A percentile compares a stretch with the other conserved stretches of the same genome.
Conservation (phyloP, 2,113 vertebrate genomes). For the Prolemur simus region DNA sequence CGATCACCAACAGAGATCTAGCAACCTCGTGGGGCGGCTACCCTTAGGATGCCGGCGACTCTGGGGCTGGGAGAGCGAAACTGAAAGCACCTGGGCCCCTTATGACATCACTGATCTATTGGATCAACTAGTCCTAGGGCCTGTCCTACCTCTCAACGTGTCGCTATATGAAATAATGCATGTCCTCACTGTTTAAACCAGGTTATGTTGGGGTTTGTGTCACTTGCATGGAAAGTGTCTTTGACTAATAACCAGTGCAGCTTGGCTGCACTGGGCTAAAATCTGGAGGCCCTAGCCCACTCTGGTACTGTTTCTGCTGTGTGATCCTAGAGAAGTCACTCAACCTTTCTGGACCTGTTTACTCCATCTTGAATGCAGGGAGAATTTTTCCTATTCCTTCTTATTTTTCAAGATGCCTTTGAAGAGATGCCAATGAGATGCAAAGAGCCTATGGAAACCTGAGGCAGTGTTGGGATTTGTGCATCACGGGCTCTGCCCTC, state of each 20-base stretch:
- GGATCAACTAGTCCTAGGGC: neutral
- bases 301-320: no score
- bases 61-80: neutral
- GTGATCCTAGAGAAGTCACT: neutral
- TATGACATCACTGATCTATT: accelerated
- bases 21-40: neutral
- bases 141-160: neutral
- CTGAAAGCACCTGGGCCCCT: neutral
- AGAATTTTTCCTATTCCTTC: neutral
- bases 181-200: neutral
- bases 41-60: neutral
- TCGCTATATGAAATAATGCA: accelerated
- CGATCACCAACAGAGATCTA: no score
- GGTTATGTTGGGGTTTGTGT: neutral
- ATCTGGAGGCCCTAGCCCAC: neutral
- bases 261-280: neutral
- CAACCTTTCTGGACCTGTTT: neutral
- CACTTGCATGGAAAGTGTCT: accelerated
- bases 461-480: neutral
- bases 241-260: neutral
- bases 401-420: neutral
- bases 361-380: neutral
- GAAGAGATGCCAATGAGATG: neutral
- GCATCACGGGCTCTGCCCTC: neutral
- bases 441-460: neutral